These are phyloP conservation scores for Phoronis australis DNA, from an alignment of 2,888 invertebrate species.

Conservation along the genomic window DNA sequence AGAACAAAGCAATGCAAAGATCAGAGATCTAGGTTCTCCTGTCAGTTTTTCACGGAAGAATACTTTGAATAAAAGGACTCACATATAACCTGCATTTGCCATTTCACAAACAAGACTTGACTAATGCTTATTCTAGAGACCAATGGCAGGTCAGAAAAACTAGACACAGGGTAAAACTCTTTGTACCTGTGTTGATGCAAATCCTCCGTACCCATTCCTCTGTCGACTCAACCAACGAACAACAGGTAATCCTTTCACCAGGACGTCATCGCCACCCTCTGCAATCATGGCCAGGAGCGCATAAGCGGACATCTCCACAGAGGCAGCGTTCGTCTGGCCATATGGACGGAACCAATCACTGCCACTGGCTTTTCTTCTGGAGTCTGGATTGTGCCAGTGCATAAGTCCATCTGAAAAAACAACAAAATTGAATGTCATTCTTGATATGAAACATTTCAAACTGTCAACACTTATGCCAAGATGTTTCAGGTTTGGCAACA, in stretches of 20 bases:
- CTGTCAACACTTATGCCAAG: no score
- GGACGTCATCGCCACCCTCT: slow-evolving; percentile 42
- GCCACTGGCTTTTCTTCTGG: slow-evolving; percentile 20
- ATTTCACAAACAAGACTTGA: no score
- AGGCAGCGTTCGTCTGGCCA: slow-evolving; percentile 64
- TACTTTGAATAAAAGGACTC: neutral
- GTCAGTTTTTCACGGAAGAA: neutral
- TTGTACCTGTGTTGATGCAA: slow-evolving; percentile 38
- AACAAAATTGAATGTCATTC: no score
- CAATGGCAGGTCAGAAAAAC: no score
- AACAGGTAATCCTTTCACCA: slow-evolving; percentile 58
- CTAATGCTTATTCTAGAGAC: no score
- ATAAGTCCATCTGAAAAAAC: slow-evolving; percentile 60
- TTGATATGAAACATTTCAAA: no score
- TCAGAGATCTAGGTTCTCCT: no score
- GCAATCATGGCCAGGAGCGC: slow-evolving; percentile 66
- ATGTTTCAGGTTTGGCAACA: no score
- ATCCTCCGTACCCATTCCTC: slow-evolving; percentile 61
- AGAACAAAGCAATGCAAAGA: neutral
- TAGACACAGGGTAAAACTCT: neutral
- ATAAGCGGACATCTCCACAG: slow-evolving; percentile 85
- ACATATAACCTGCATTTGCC: neutral
- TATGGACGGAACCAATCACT: slow-evolving; percentile 22
- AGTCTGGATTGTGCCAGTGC: slow-evolving; percentile 71
- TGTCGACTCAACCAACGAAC: slow-evolving; percentile 70